Percentiles rank a stretch among this genome's conserved stretches.
Conservation (phyloP, 1,140 invertebrate genomes). For the Lordiphosa clarofinis region DNA sequence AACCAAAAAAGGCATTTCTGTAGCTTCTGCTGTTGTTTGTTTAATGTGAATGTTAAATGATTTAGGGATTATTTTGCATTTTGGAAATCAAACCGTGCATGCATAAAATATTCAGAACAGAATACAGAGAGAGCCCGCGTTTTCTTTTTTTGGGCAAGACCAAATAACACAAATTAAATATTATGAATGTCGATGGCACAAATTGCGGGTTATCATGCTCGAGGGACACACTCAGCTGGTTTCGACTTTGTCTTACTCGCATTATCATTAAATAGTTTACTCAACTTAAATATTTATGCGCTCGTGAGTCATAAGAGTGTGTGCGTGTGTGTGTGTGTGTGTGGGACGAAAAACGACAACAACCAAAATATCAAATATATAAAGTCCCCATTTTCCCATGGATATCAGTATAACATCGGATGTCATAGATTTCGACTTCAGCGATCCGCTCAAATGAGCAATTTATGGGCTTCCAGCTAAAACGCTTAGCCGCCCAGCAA, state of each 20-base stretch:
- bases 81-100: conserved; percentile 40
- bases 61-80: conserved; percentile 68
- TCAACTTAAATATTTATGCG: conserved; percentile 36
- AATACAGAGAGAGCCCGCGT: too few relatives aligned
- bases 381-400: conserved; percentile 59
- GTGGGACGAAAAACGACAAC: too few relatives aligned
- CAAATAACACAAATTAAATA: conserved; percentile 60
- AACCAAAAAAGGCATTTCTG: neutral
- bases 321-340: too few relatives aligned
- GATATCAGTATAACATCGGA: conserved; percentile 63
- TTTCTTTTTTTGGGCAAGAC: conserved; percentile 30
- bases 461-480: conserved; percentile 62
- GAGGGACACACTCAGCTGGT: conserved; percentile 72
- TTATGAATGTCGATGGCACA: conserved; percentile 33
- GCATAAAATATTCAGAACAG: conserved; percentile 35
- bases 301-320: too few relatives aligned
- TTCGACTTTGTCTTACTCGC: conserved; percentile 12
- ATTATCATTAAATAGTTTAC: conserved; percentile 28
- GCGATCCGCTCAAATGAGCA: conserved; percentile 63
- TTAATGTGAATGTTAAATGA: conserved; percentile 37
- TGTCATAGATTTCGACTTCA: conserved; percentile 65
- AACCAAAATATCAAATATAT: conserved; percentile 27
- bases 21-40: neutral
- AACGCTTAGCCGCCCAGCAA: conserved; percentile 22
- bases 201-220: conserved; percentile 60